phyloP scores from a whole-genome alignment of 2,113 vertebrate genomes.

The Fregata magnificens region DNA sequence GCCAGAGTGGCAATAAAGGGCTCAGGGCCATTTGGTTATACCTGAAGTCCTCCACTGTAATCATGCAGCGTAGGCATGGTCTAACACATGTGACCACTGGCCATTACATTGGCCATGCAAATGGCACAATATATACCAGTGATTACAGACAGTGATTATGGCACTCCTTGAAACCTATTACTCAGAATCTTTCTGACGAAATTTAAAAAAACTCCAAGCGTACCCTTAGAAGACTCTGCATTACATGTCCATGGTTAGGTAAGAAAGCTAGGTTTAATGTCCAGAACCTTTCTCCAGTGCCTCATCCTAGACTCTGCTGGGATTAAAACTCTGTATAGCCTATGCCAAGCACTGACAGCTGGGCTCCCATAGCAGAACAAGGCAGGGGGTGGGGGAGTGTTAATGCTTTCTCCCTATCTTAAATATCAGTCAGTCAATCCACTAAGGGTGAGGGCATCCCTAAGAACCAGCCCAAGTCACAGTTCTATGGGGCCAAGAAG shows the following conservation, averaged over 20 bases:
- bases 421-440: background rate
- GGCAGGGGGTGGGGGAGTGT: background rate
- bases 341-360: background rate
- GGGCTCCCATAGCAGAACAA: background rate
- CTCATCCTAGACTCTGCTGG: background rate
- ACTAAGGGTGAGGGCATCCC: background rate
- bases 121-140: background rate
- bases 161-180: background rate
- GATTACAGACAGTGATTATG: background rate
- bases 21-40: background rate
- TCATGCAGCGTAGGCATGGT: background rate
- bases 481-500: background rate
- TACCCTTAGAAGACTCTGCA: background rate
- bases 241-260: background rate
- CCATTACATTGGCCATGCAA: background rate
- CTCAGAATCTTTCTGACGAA: background rate
- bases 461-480: background rate
- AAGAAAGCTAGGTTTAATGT: background rate
- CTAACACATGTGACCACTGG: background rate
- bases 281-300: background rate
- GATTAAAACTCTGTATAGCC: background rate
- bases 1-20: background rate
- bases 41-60: background rate
- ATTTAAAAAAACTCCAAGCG: accelerated
- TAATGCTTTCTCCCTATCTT: background rate